Base-by-base conservation (phyloP, 2,888 invertebrate genomes). In the Parochlus steinenii region DNA sequence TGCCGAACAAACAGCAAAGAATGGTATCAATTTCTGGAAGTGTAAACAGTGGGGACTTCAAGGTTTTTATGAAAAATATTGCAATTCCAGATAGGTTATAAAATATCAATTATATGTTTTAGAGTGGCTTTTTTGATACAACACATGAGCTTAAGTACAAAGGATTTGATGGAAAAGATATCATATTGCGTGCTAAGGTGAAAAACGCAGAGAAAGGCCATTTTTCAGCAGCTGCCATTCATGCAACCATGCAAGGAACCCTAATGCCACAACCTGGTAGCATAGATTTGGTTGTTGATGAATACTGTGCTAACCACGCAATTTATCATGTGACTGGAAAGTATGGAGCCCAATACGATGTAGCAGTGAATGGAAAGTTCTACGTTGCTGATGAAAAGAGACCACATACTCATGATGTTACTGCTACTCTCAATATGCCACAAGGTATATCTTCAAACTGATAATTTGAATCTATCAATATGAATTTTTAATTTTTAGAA, bases 81-180 rank as follows among this genome's bases (percentile, higher is more conserved):
- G n/a, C n/a, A n/a, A n/a, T n/a, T n/a, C n/a, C n/a, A n/a, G n/a
- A n/a, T n/a, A n/a, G n/a, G n/a, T n/a, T n/a, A n/a, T n/a, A n/a
- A n/a, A n/a, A n/a, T n/a, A n/a, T n/a, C n/a, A n/a, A n/a, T n/a
- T n/a, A n/a, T n/a, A n/a, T n/a, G n/a, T n/a, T n/a, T n/a, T n/a
- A n/a, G n/a, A n/a, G 58, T 0, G 47, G 48, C 3, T 56, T 64
- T 1, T 53, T 62, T 39, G 59, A 64, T 29, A 33, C 46, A 0
- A 52, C 49, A 1, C 51, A 56, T 12, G 56, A 56, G 14, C 7
- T 67, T 1, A 49, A 54, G 2, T 63, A 58, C 18, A 57, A 63
- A 3, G 52, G 62, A 17, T 52, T 53, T n/a, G 57, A 64, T 11
- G 66, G 64, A 1, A 56, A 65, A 38, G 62, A 62, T 36, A 30